Evolutionary conservation across 2,888 invertebrate species (phyloP).

Genomic region (Acronicta psi): DNA sequence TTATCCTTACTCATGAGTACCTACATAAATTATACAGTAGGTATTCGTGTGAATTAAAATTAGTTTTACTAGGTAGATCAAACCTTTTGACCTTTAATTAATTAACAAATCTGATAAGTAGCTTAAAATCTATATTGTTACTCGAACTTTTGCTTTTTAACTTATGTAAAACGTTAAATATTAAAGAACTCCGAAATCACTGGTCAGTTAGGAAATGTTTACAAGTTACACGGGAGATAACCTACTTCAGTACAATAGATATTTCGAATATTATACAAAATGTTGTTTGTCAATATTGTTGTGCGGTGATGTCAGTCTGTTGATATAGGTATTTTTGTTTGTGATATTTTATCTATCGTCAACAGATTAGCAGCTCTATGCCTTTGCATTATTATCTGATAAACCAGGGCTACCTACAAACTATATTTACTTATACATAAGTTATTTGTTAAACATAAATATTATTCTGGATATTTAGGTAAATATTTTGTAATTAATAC

Average conservation of each 20-base stretch:
- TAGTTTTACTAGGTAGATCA: no score
- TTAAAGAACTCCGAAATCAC: slow-evolving; percentile 17
- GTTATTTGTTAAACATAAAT: no score
- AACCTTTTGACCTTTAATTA: no score
- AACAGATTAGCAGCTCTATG: slow-evolving; percentile 16
- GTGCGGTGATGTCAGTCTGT: slow-evolving; percentile 48
- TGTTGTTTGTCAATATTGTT: slow-evolving; percentile 37
- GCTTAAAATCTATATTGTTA: neutral
- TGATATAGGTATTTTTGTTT: slow-evolving; percentile 22
- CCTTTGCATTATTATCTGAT: slow-evolving; percentile 9
- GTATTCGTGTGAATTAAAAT: no score
- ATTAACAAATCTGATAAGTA: neutral
- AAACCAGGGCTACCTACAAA: neutral
- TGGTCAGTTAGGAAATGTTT: slow-evolving; percentile 30
- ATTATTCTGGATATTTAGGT: no score
- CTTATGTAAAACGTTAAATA: neutral
- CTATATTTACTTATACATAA: no score
- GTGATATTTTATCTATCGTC: slow-evolving; percentile 25
- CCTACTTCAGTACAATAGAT: slow-evolving; percentile 38
- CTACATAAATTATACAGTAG: no score
- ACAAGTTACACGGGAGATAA: slow-evolving; percentile 41
- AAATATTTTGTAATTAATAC: no score
- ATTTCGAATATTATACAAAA: slow-evolving; percentile 21
- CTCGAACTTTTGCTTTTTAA: neutral
- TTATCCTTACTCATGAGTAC: no score